Evolutionary conservation across 2,113 vertebrate species (phyloP).

Genomic region (Planiliza haematocheilus): DNA sequence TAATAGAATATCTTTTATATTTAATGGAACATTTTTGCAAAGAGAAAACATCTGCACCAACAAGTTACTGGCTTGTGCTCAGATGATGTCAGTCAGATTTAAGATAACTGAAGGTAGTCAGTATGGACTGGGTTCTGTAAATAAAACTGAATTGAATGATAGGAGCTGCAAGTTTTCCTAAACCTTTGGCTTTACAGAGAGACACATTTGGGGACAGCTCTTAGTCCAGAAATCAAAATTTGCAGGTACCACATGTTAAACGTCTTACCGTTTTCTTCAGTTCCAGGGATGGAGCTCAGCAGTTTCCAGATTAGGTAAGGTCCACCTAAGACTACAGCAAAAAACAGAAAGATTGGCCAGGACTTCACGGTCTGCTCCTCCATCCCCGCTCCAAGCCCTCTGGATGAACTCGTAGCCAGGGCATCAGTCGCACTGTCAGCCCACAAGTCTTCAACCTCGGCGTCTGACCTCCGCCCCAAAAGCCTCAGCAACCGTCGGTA

Average conservation of each 20-base stretch:
- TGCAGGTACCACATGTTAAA: neutral
- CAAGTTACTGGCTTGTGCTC: too few species aligned
- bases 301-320: slow-evolving; percentile 99
- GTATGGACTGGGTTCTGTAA: too few species aligned
- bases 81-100: too few species aligned
- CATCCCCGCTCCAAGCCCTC: slow-evolving; percentile 58
- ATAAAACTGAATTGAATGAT: too few species aligned
- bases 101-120: too few species aligned
- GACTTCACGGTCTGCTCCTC: slow-evolving; percentile 91
- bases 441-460: slow-evolving; percentile 94
- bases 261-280: slow-evolving; percentile 85
- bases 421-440: slow-evolving; percentile 89
- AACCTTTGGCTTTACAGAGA: too few species aligned
- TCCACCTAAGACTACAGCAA: slow-evolving; percentile 95
- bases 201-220: too few species aligned
- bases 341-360: slow-evolving; percentile 97
- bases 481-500: slow-evolving; percentile 89
- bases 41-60: too few species aligned
- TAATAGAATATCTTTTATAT: too few species aligned
- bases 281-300: slow-evolving; percentile 84
- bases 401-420: slow-evolving; percentile 57
- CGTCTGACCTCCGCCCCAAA: slow-evolving; percentile 86
- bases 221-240: too few species aligned
- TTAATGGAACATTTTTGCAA: too few species aligned
- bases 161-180: too few species aligned